Percentiles rank a stretch among this genome's conserved stretches.
Evolutionary conservation across 2,113 vertebrate species (phyloP).

Genomic region (Pogona vitticeps): DNA sequence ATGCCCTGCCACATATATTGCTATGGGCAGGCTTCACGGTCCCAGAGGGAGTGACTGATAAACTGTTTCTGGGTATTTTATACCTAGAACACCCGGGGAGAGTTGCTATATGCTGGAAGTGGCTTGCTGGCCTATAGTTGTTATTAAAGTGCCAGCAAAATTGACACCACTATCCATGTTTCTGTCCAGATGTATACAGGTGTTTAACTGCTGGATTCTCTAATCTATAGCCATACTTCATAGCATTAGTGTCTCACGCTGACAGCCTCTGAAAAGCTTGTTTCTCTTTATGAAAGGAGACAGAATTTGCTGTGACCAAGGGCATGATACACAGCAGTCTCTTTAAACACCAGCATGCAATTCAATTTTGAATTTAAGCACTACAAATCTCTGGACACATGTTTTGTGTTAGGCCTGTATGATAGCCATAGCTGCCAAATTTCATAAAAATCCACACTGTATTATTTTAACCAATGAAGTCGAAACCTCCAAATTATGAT

Average conservation of each 20-base stretch:
- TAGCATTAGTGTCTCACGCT: neutral
- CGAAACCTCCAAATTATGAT: conserved; percentile 20
- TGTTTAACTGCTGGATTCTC: neutral
- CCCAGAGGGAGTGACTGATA: no score
- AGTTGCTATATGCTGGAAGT: no score
- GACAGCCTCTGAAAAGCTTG: neutral
- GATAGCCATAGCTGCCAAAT: conserved; percentile 29
- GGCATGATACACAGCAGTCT: neutral
- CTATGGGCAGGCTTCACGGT: no score
- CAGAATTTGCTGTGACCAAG: neutral
- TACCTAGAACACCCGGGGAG: no score
- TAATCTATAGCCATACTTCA: neutral
- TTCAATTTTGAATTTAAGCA: neutral
- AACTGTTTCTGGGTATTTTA: no score
- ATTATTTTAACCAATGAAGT: conserved; percentile 37
- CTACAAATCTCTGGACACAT: conserved; percentile 29
- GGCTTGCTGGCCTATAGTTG: no score
- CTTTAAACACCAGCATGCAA: neutral
- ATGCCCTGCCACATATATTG: no score
- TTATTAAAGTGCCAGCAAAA: no score
- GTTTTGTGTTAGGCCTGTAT: conserved; percentile 34
- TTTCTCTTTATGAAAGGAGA: conserved; percentile 13
- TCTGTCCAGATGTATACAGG: neutral
- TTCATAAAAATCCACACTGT: conserved; percentile 33
- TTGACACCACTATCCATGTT: neutral